Conservation (phyloP, 2,113 vertebrate species). For the Archilochus colubris region DNA sequence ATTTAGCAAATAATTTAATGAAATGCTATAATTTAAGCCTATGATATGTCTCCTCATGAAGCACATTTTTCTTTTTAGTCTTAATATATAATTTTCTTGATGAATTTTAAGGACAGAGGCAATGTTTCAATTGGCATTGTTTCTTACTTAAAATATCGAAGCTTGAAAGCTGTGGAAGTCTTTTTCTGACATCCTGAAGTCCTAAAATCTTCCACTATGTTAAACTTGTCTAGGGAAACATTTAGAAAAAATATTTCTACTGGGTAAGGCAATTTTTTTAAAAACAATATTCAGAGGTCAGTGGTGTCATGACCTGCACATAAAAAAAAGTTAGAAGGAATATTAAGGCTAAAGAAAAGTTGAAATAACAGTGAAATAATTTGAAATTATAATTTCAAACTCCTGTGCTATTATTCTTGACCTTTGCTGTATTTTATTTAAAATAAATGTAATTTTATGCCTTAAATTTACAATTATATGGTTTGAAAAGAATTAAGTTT, state of each 20-base stretch:
- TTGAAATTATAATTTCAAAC: neutral
- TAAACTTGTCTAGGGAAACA: neutral
- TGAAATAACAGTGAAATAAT: neutral
- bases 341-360: neutral
- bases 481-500: neutral
- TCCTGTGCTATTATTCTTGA: neutral
- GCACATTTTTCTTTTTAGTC: neutral
- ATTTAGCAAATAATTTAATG: neutral
- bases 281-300: neutral
- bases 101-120: neutral
- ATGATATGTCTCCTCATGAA: neutral
- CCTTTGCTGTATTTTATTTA: neutral
- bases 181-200: neutral
- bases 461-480: neutral
- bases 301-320: neutral
- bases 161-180: neutral
- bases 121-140: neutral
- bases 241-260: neutral
- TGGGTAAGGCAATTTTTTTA: neutral
- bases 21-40: neutral
- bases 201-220: neutral
- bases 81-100: neutral
- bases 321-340: neutral
- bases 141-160: neutral
- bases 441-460: neutral